A percentile compares a stretch with the other conserved stretches of the same genome.
Conservation (phyloP, 2,888 invertebrate genomes). For the Nymphalis polychloros region DNA sequence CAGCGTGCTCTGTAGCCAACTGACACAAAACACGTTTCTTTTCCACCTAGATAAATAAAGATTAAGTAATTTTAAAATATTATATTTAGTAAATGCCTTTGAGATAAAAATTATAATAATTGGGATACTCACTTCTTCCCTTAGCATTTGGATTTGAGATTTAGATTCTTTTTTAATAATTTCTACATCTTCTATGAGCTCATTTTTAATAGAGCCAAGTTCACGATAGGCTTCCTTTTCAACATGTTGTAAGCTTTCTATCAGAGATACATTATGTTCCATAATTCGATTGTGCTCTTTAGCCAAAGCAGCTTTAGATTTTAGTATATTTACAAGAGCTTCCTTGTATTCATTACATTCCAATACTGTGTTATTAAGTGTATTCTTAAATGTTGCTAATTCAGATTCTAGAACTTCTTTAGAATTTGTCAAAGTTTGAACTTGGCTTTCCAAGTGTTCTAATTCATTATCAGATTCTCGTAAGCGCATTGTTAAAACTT, state of each 20-base stretch:
- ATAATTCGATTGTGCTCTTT: conserved; percentile 75
- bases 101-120: background rate
- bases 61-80: background rate
- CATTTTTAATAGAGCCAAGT: conserved; percentile 70
- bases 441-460: conserved; percentile 76
- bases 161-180: conserved; percentile 69
- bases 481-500: conserved; percentile 80
- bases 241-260: conserved; percentile 74
- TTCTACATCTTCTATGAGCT: conserved; percentile 75
- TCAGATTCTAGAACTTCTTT: conserved; percentile 67
- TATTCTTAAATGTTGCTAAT: conserved; percentile 60
- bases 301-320: conserved; percentile 72
- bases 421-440: conserved; percentile 56
- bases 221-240: conserved; percentile 76
- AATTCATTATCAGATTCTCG: conserved; percentile 83
- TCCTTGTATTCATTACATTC: conserved; percentile 77
- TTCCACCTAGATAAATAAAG: conserved; percentile 56
- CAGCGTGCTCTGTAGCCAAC: conserved; percentile 69
- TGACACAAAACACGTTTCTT: conserved; percentile 64
- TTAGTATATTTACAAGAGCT: conserved; percentile 71
- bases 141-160: conserved; percentile 68
- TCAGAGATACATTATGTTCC: conserved; percentile 75
- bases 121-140: conserved; percentile 64
- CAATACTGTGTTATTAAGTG: conserved; percentile 60
- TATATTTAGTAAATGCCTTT: background rate